Conservation (phyloP, 2,113 vertebrate genomes). For the Paradoxurus hermaphroditus region DNA sequence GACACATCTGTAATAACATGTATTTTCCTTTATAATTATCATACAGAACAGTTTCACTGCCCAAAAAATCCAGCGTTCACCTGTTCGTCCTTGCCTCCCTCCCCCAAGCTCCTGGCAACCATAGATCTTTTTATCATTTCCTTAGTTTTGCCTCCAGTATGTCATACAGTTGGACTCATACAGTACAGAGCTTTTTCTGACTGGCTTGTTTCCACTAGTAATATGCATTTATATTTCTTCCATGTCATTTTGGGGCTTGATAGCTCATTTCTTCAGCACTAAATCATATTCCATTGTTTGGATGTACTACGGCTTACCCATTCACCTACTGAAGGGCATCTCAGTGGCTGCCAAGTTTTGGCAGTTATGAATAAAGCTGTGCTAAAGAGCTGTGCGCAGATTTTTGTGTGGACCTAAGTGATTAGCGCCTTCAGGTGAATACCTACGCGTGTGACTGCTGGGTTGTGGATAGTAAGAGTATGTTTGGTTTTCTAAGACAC, state of each 20-base stretch:
- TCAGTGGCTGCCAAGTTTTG: background rate
- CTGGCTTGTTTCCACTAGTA: background rate
- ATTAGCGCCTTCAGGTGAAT: background rate
- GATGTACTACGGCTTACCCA: background rate
- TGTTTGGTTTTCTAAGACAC: background rate
- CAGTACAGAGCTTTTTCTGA: background rate
- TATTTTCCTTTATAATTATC: background rate
- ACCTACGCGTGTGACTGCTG: background rate
- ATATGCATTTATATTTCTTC: background rate
- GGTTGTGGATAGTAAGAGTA: background rate
- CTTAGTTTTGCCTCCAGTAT: background rate
- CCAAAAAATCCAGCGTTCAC: background rate
- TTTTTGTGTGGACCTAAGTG: background rate
- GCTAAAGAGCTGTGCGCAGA: background rate
- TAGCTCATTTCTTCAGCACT: background rate
- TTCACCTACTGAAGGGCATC: background rate
- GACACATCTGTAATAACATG: background rate
- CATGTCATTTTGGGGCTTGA: background rate
- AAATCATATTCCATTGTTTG: background rate
- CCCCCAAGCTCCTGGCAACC: background rate
- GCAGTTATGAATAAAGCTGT: background rate
- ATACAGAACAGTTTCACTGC: background rate
- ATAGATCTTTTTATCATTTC: background rate
- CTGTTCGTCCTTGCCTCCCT: background rate
- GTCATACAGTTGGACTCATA: background rate